Evolutionary conservation across 1,140 invertebrate species (phyloP).

Genomic region (Homarus americanus): DNA sequence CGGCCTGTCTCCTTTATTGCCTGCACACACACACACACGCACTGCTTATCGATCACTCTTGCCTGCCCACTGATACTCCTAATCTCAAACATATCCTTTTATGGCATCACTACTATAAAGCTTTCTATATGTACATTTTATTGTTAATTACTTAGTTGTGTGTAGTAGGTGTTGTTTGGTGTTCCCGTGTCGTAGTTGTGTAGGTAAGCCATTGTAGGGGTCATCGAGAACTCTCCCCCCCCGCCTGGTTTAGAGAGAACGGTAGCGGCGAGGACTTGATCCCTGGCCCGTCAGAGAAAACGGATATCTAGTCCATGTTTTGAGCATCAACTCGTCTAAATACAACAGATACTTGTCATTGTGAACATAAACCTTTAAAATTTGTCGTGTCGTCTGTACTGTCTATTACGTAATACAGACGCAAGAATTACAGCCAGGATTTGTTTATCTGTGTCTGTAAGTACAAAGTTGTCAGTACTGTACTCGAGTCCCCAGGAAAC

Average conservation of each 20-base stretch:
- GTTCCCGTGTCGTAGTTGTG: too few species aligned
- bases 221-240: not conserved
- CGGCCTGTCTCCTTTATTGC: constrained; percentile 3
- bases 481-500: too few species aligned
- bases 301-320: not conserved
- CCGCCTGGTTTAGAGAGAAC: not conserved
- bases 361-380: too few species aligned
- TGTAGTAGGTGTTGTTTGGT: too few species aligned
- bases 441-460: too few species aligned
- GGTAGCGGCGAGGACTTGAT: not conserved
- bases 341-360: too few species aligned
- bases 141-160: not conserved
- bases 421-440: too few species aligned
- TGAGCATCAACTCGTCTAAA: not conserved
- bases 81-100: not conserved
- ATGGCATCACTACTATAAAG: not conserved
- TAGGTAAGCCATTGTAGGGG: not conserved
- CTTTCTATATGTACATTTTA: too few species aligned
- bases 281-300: not conserved
- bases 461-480: too few species aligned
- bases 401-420: too few species aligned
- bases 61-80: not conserved
- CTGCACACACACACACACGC: too few species aligned
- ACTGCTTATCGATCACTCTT: constrained; percentile 11
- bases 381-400: too few species aligned